Evolutionary conservation across 1,140 invertebrate species (phyloP).

Genomic region (Ptiloglossa arizonensis): DNA sequence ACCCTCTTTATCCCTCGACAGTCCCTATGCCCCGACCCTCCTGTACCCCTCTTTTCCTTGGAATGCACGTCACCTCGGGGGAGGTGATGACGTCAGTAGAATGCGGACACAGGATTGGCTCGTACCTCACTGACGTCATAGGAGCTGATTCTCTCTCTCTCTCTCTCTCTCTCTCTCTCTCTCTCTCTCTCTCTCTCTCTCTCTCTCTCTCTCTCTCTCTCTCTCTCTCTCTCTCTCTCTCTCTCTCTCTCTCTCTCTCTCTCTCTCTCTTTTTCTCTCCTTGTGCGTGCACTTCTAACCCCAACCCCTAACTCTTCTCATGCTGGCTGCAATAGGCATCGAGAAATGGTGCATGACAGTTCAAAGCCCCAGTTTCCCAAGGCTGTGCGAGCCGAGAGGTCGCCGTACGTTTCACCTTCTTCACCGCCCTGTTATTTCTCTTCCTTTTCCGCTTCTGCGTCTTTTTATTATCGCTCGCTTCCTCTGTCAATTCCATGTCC

Average conservation of each 20-base stretch:
- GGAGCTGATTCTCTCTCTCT: constrained; percentile 49
- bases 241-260: constrained; percentile 18
- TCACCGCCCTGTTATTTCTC: constrained; percentile 21
- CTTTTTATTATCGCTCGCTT: neutral
- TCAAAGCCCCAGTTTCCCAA: constrained; percentile 81
- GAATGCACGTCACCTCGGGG: constrained; percentile 77
- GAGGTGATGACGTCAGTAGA: constrained; percentile 78
- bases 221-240: constrained; percentile 9
- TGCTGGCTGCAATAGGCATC: constrained; percentile 72
- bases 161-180: constrained; percentile 18
- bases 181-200: constrained; percentile 16
- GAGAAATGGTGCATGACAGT: constrained; percentile 76
- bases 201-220: neutral
- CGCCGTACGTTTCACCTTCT: constrained; percentile 65
- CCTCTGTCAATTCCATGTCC: neutral
- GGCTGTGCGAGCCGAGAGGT: constrained; percentile 77
- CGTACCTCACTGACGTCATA: constrained; percentile 76
- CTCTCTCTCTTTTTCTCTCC: too few species aligned
- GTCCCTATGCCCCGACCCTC: constrained; percentile 59
- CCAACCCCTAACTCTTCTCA: constrained; percentile 41
- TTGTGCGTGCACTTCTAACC: constrained; percentile 61
- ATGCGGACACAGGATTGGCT: constrained; percentile 75
- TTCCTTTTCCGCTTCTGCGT: neutral
- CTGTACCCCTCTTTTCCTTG: constrained; percentile 66
- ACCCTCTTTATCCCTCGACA: constrained; percentile 46